Evolutionary conservation across 2,113 vertebrate species (phyloP), one percentile per base, ranked within the genome.

Genomic region (Alexandromys fortis): DNA sequence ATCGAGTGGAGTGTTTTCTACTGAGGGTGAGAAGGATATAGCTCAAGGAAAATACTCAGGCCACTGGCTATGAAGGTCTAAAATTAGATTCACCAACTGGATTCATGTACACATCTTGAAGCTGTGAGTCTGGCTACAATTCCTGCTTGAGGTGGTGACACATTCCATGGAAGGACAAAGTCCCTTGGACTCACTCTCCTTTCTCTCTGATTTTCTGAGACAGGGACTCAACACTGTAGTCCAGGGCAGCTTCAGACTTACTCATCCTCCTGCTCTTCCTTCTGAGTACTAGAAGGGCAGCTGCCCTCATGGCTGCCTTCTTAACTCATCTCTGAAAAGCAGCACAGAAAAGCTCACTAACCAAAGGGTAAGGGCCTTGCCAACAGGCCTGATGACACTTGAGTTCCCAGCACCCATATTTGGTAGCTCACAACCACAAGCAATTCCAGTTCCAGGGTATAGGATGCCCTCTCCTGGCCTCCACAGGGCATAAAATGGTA

Each of bases 71-170:
- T 47, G 70, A 95, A 81, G 67, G 49, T 93, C 95, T 86, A 96
- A 94, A 97, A 96, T 91, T 65, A 93, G 91, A 93, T 55, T 22
- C 24, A 94, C 73, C 94, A 92, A 96, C 89, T 79, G 45, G 93
- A 94, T 45, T 97, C 95, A 94, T 83, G 70, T 55, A 90, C 61
- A 92, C 42, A 95, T 63, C 77, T 65, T 95, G 45, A 94, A 93
- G 61, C 38, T 85, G 67, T 5, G 35, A 70, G 30, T 97, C 82
- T 83, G 83, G 85, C 68, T 94, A 77, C 77, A 87, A 75, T 94
- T 95, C 92, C 77, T 86, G 89, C 87, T 68, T 88, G 93, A 88
- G 11, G 0, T 92, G 83, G 21, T n/a, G 94, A 67, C 75, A 93
- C 68, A 91, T 78, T 89, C 82, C 73, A 94, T 7, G 73, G 19